Evolutionary conservation across 2,797 vertebrate genomes (phyloP), one percentile per base, ranked within the genome.

Genomic region (Poecilia picta): DNA sequence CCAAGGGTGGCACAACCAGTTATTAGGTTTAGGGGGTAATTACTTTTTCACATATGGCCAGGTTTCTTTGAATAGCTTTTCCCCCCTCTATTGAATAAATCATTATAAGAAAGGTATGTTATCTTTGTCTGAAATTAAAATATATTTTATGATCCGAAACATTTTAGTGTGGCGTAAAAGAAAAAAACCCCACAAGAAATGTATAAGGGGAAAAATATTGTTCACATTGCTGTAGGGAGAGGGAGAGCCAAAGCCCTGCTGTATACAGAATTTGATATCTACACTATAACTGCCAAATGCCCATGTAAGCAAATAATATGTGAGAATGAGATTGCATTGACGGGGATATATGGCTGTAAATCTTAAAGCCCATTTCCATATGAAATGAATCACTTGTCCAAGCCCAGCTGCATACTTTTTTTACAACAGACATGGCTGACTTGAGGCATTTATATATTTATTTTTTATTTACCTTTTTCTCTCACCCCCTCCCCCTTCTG

Each of bases 341-440:
- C 85, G 79, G 86, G 89, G 90, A 93, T 92, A 91, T 87, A 90
- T 91, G 90, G 89, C 62, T 90, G 84, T 94, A 94, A 94, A 94
- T 95, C 92, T 92, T 87, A 79, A 91, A 90, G 90, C 84, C 85
- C 80, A 94, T 95, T 95, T 95, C 93, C 93, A 94, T 93, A 93
- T 90, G 92, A 94, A 94, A 95, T 93, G 90, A 94, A 94, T 93
- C 89, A 93, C 90, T 92, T 76, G 90, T 91, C 91, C 91, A 66
- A 89, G 83, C 88, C 87, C 92, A 93, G 90, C 90, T 92, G 93
- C 89, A 88, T 76, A 88, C 75, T 88, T 85, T 86, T 88, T 82
- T 83, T 25, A 83, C 79, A 84, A 81, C 71, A 90, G 81, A 89
- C 90, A 91, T 45, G 75, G 89, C 91, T 91, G 89, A 90, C 89